Percentiles rank a stretch among this genome's conserved stretches.
Conservation (phyloP, 2,113 vertebrate species). For the Phrynosoma blainvillii region DNA sequence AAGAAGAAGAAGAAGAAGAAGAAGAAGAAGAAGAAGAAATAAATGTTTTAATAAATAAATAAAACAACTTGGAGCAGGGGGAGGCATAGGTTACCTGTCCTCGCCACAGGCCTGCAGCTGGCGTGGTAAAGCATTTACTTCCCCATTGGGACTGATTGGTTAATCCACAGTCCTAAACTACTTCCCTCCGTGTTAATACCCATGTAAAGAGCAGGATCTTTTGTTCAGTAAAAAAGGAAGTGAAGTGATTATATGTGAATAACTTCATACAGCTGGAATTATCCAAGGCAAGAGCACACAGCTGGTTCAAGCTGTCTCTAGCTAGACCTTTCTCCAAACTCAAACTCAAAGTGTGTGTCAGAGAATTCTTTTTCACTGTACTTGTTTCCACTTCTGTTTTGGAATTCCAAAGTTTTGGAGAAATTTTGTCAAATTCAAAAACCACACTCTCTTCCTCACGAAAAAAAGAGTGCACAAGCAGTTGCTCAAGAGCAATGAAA, state of each 20-base stretch:
- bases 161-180: slow-evolving; percentile 1
- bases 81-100: no score
- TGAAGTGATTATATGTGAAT: not conserved
- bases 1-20: no score
- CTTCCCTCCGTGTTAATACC: not conserved
- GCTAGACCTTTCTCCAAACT: not conserved
- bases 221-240: not conserved
- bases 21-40: no score
- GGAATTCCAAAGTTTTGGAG: not conserved
- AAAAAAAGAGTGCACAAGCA: not conserved
- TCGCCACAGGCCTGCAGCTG: no score
- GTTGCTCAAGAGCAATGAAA: not conserved
- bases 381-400: not conserved
- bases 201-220: not conserved
- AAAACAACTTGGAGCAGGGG: no score
- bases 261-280: not conserved
- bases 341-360: not conserved
- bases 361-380: no score
- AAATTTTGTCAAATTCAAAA: not conserved
- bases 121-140: not conserved
- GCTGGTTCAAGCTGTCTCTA: not conserved
- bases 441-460: not conserved
- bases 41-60: no score
- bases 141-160: slow-evolving; percentile 5
- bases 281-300: not conserved